Percentiles rank a stretch among this genome's conserved stretches.
phyloP scores from a whole-genome alignment of 2,888 invertebrate genomes.

The Ornithoptera priamus region DNA sequence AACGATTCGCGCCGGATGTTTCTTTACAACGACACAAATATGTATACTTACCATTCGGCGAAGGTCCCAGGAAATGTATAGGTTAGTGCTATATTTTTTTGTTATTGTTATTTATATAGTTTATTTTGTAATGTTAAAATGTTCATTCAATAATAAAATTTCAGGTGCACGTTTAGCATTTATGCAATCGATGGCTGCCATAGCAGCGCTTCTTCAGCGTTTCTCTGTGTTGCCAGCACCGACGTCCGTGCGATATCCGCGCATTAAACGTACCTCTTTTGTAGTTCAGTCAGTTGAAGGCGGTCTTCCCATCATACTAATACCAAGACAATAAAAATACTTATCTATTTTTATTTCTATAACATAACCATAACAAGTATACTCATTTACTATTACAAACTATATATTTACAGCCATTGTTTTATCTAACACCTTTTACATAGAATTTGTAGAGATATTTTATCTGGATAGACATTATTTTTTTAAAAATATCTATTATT shows the following conservation, averaged over 20 bases:
- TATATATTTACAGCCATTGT: no score
- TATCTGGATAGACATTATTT: no score
- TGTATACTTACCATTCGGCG: conserved; percentile 22
- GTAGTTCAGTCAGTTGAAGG: conserved; percentile 12
- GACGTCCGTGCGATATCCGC: conserved; percentile 1
- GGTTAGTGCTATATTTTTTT: conserved; percentile 12
- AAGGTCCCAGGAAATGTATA: conserved; percentile 29
- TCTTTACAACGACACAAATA: conserved; percentile 1
- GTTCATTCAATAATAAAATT: background rate
- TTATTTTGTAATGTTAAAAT: background rate
- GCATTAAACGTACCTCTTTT: conserved; percentile 6
- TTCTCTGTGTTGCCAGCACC: conserved; percentile 36
- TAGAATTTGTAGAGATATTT: no score
- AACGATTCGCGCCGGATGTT: conserved; percentile 16
- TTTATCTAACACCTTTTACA: no score
- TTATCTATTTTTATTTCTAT: no score
- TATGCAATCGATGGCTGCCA: conserved; percentile 44
- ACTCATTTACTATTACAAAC: no score
- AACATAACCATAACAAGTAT: no score
- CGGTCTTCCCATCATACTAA: background rate
- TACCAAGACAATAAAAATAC: background rate
- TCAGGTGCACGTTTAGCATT: conserved; percentile 39
- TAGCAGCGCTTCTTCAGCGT: conserved; percentile 39
- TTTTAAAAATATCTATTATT: no score
- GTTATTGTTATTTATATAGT: background rate